A percentile compares a stretch with the other conserved stretches of the same genome.
These are phyloP conservation scores for Drosophila lowei DNA, from an alignment of 1,140 invertebrate genomes.

Conservation along the genomic window DNA sequence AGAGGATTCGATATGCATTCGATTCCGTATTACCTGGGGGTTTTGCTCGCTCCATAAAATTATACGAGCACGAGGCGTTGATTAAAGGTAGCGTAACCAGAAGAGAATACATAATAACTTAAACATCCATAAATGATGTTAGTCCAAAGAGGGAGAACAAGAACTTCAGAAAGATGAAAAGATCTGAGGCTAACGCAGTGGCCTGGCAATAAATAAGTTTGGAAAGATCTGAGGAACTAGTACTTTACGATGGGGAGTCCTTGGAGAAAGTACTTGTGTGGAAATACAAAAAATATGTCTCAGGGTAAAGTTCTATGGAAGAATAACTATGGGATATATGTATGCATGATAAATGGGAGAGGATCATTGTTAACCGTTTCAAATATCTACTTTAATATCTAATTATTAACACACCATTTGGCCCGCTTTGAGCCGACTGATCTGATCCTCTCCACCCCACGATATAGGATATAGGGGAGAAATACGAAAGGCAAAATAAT, in stretches of 20 bases:
- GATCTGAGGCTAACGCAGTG: too few relatives aligned
- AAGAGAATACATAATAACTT: slow-evolving; percentile 31
- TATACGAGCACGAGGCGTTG: slow-evolving; percentile 78
- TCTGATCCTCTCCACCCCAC: slow-evolving; percentile 27
- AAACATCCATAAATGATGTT: slow-evolving; percentile 12
- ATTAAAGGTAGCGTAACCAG: slow-evolving; percentile 67
- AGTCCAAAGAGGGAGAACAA: background rate
- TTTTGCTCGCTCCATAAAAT: slow-evolving; percentile 56
- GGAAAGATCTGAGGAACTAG: background rate
- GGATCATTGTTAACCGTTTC: background rate
- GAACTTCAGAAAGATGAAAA: slow-evolving; percentile 22
- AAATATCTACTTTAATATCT: slow-evolving; percentile 7
- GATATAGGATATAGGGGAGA: background rate
- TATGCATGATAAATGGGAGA: too few relatives aligned
- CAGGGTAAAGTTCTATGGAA: too few relatives aligned
- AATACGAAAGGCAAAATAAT: slow-evolving; percentile 19
- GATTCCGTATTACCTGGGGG: slow-evolving; percentile 10
- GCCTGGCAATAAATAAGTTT: background rate
- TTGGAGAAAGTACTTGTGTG: too few relatives aligned
- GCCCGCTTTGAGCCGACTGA: slow-evolving; percentile 21
- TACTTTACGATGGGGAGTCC: background rate
- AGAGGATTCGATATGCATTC: slow-evolving; percentile 23
- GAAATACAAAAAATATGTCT: too few relatives aligned
- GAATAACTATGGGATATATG: too few relatives aligned
- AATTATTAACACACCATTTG: slow-evolving; percentile 72